Percentiles rank a stretch among this genome's conserved stretches.
Conservation (phyloP, 2,113 vertebrate species). For the Cryptomyrus ogoouensis region DNA sequence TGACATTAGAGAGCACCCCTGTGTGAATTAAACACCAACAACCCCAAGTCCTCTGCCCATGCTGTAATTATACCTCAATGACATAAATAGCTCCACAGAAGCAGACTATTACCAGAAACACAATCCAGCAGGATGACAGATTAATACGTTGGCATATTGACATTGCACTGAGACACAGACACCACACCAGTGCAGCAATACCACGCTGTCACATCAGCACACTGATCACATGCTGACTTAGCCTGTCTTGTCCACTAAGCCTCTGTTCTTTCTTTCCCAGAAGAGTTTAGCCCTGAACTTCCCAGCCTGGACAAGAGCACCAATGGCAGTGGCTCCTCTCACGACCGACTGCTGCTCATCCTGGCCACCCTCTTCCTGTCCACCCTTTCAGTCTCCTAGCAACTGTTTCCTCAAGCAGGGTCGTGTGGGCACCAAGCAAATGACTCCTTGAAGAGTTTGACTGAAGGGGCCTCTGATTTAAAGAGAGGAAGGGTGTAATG, state of each 20-base stretch:
- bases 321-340: constrained; percentile 87
- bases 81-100: neutral
- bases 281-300: constrained; percentile 79
- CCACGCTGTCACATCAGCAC: neutral
- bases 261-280: constrained; percentile 50
- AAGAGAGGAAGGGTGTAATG: neutral
- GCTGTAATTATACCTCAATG: neutral
- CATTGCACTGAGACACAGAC: neutral
- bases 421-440: neutral
- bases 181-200: neutral
- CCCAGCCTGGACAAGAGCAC: constrained; percentile 96
- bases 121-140: neutral
- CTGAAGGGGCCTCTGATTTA: neutral
- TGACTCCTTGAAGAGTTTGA: neutral
- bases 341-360: constrained; percentile 83
- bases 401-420: neutral
- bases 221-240: neutral
- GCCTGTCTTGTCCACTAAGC: neutral
- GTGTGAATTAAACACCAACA: neutral
- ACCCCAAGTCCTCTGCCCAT: neutral
- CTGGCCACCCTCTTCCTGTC: constrained; percentile 80
- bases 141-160: neutral
- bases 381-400: constrained; percentile 52
- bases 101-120: neutral
- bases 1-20: neutral